Evolutionary conservation across 1,140 invertebrate genomes (phyloP).

Genomic region (Drosophila sturtevanti): DNA sequence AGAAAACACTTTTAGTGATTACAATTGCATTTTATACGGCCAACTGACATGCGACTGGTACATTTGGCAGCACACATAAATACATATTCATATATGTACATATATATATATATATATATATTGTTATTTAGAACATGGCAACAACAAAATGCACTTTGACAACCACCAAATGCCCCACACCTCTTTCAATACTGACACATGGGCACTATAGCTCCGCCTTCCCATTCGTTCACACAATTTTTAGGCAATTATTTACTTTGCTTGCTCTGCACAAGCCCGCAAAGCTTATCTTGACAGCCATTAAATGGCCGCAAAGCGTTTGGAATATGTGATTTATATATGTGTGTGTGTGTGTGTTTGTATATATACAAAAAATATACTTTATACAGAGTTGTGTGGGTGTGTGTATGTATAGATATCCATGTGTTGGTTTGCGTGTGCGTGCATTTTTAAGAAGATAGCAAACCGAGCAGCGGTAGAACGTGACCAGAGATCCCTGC

Average conservation of each 20-base stretch:
- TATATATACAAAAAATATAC: background rate
- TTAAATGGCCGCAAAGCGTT: constrained; percentile 72
- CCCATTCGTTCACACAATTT: constrained; percentile 54
- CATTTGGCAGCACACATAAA: constrained; percentile 12
- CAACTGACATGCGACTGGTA: constrained; percentile 32
- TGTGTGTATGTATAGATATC: constrained; percentile 4
- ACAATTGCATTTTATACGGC: constrained; percentile 16
- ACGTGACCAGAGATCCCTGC: constrained; percentile 36
- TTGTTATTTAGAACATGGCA: background rate
- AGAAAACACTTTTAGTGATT: constrained; percentile 21
- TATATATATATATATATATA: too few relatives aligned
- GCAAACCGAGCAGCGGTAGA: constrained; percentile 26
- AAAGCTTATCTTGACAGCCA: constrained; percentile 76
- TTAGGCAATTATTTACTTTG: constrained; percentile 76
- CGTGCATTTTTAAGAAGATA: constrained; percentile 61
- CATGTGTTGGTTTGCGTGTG: constrained; percentile 35
- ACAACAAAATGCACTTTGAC: constrained; percentile 62
- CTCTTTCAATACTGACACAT: background rate
- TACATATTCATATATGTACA: too few relatives aligned
- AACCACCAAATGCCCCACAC: constrained; percentile 9
- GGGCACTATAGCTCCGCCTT: background rate
- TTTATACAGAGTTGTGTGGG: constrained; percentile 11
- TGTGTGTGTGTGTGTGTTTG: constrained; percentile 23
- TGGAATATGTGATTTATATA: constrained; percentile 69
- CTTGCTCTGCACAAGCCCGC: constrained; percentile 26